Percentiles rank a stretch among this genome's conserved stretches.
Evolutionary conservation across 1,140 invertebrate species (phyloP).

Genomic region (Drosophila asahinai): DNA sequence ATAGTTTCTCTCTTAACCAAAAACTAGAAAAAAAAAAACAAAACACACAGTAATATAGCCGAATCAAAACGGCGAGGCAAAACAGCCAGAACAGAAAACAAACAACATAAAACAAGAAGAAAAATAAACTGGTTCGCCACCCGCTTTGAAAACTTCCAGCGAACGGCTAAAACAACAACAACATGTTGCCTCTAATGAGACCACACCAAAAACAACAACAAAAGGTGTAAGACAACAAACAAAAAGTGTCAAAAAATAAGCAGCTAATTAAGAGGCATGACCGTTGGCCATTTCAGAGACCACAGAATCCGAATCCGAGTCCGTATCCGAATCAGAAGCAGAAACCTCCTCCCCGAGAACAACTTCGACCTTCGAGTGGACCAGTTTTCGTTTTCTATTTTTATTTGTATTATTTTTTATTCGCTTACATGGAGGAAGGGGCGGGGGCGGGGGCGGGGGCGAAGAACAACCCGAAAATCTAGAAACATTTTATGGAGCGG

Average conservation of each 20-base stretch:
- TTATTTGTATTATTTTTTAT: constrained; percentile 6
- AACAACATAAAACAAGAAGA: constrained; percentile 11
- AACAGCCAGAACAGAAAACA: neutral
- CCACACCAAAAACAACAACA: constrained; percentile 26
- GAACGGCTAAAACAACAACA: constrained; percentile 22
- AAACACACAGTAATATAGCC: neutral
- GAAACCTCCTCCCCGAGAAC: constrained; percentile 13
- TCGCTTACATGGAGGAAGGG: neutral
- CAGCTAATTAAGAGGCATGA: constrained; percentile 74
- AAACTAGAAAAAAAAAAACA: neutral
- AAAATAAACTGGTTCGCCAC: constrained; percentile 56
- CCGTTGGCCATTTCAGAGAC: constrained; percentile 35
- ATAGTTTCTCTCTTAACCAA: constrained; percentile 2
- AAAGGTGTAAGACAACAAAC: constrained; percentile 26
- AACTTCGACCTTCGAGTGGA: constrained; percentile 61
- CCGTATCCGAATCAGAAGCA: constrained; percentile 6
- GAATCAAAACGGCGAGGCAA: constrained; percentile 2
- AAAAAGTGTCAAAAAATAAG: constrained; percentile 66
- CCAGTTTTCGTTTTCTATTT: constrained; percentile 43
- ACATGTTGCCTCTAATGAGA: constrained; percentile 62
- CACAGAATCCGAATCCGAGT: constrained; percentile 16
- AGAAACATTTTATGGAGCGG: constrained; percentile 12
- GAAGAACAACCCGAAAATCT: constrained; percentile 26
- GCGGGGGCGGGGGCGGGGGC: too few relatives aligned
- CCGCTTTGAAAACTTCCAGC: constrained; percentile 48